phyloP scores from a whole-genome alignment of 2,113 vertebrate genomes.

The Archilochus colubris region DNA sequence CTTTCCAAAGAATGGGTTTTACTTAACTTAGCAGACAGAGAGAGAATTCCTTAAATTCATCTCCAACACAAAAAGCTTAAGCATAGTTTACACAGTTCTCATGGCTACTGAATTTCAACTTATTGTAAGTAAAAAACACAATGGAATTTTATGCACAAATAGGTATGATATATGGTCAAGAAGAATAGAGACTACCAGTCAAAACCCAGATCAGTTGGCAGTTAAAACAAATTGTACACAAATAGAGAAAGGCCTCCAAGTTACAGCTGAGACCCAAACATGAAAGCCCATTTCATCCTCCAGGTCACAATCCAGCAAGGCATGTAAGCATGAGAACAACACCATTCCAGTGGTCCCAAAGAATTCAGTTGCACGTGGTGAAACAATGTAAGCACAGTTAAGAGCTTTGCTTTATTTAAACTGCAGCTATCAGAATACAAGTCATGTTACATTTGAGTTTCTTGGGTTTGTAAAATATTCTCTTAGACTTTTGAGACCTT shows the following conservation, averaged over 20 bases:
- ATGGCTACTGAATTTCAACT: neutral
- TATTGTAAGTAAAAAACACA: neutral
- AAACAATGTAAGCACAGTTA: neutral
- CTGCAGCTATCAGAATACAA: constrained; percentile 20
- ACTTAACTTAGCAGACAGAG: neutral
- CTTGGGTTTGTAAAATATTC: neutral
- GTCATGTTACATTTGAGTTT: neutral
- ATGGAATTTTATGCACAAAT: neutral
- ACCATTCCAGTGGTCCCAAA: neutral
- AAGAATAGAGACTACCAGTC: neutral
- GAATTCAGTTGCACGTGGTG: neutral
- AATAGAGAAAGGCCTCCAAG: neutral
- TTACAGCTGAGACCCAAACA: constrained; percentile 4
- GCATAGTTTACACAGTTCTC: neutral
- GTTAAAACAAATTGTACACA: neutral
- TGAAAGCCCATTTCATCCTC: neutral
- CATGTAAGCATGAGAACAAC: neutral
- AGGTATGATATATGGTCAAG: neutral
- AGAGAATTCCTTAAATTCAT: constrained; percentile 11
- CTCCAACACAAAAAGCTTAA: neutral
- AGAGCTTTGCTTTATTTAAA: constrained; percentile 31
- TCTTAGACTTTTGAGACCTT: neutral
- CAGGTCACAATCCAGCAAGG: neutral
- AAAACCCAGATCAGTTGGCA: neutral
- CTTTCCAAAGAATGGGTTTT: neutral